phyloP scores from a whole-genome alignment of 2,113 vertebrate species.

The Alexandromys fortis region DNA sequence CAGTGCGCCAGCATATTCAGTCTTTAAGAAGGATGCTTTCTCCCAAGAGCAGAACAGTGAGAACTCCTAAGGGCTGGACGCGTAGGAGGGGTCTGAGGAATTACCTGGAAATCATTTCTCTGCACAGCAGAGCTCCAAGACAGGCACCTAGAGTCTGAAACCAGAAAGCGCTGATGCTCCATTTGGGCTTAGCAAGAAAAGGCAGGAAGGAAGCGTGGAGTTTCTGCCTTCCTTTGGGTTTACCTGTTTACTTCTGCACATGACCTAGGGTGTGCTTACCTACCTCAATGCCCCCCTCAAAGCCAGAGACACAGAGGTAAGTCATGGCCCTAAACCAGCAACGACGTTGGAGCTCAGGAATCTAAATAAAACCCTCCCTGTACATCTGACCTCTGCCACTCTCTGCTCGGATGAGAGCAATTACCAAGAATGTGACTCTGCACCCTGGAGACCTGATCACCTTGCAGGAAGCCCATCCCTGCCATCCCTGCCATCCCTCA shows the following conservation, averaged over 20 bases:
- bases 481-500: not conserved
- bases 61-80: not conserved
- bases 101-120: slow-evolving; percentile 20
- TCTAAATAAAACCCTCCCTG: not conserved
- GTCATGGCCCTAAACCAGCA: not conserved
- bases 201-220: not conserved
- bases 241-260: not conserved
- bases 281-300: not conserved
- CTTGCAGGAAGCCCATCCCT: not conserved
- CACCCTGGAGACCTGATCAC: not conserved
- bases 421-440: not conserved
- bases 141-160: not conserved
- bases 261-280: not conserved
- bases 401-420: not conserved
- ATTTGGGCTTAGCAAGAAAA: not conserved
- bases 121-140: not conserved
- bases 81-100: not conserved
- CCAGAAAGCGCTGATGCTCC: not conserved
- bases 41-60: not conserved
- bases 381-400: not conserved
- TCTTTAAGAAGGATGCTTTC: not conserved
- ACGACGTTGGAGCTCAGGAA: not conserved
- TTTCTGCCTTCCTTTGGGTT: not conserved
- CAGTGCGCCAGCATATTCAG: not conserved
- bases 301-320: not conserved